A percentile compares a stretch with the other conserved stretches of the same genome.
Conservation (phyloP, 2,888 invertebrate genomes). For the Aethes cnicana region DNA sequence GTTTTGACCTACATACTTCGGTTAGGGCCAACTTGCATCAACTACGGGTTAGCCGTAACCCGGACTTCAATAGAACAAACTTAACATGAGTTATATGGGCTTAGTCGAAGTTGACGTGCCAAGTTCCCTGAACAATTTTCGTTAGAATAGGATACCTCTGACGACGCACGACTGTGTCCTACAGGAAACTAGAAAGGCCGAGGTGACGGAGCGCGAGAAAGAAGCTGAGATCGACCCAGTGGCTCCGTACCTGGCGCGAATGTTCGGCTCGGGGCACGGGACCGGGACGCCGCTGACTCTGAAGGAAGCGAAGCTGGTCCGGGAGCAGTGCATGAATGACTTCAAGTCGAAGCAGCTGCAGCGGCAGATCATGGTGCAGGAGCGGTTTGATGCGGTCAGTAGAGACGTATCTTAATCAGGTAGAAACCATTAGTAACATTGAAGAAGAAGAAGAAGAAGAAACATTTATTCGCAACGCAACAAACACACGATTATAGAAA, state of each 20-base stretch:
- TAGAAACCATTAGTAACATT: background rate
- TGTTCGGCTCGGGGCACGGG: conserved; percentile 76
- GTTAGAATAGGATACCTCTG: background rate
- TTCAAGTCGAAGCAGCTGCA: conserved; percentile 84
- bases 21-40: no score
- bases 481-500: no score
- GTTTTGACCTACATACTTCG: no score
- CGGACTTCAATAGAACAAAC: no score
- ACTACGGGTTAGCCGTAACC: no score
- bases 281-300: conserved; percentile 62
- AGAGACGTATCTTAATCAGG: background rate
- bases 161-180: conserved; percentile 2
- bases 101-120: no score
- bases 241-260: conserved; percentile 84
- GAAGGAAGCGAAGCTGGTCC: conserved; percentile 74
- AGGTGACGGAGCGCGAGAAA: conserved; percentile 82
- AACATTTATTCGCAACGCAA: no score
- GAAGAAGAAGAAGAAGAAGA: no score
- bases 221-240: conserved; percentile 84
- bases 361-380: conserved; percentile 85
- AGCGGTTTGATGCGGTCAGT: conserved; percentile 84
- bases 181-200: conserved; percentile 75
- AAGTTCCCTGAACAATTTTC: no score
- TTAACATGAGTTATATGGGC: no score
- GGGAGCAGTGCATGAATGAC: conserved; percentile 85